Evolutionary conservation across 2,797 vertebrate species (phyloP).

Genomic region (Myripristis murdjan): DNA sequence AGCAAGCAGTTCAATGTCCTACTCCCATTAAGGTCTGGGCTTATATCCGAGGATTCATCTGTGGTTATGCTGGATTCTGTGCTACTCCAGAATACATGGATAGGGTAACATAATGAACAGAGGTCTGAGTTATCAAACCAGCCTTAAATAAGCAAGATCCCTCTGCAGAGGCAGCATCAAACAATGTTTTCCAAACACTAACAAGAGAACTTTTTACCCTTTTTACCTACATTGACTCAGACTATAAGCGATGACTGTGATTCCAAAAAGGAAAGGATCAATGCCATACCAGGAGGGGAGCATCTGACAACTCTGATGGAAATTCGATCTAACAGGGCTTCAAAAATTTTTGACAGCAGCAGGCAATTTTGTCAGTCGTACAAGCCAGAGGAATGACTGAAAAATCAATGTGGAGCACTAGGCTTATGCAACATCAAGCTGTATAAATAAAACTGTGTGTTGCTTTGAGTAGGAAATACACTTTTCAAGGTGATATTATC

Average conservation of each 20-base stretch:
- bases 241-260: background rate
- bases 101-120: background rate
- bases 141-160: background rate
- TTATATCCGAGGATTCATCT: slow-evolving; percentile 12
- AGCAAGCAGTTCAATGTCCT: too few relatives aligned
- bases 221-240: slow-evolving; percentile 13
- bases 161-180: slow-evolving; percentile 19
- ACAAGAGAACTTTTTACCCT: slow-evolving; percentile 19
- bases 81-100: background rate
- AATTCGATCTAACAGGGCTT: background rate
- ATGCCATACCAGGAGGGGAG: too few relatives aligned
- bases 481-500: too few relatives aligned
- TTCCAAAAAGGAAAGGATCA: background rate
- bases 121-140: background rate
- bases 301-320: background rate
- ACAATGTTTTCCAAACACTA: slow-evolving; percentile 9
- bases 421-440: too few relatives aligned
- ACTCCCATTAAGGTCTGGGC: too few relatives aligned
- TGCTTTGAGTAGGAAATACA: too few relatives aligned
- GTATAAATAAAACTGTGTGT: too few relatives aligned
- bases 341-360: background rate
- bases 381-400: background rate
- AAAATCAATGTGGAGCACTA: background rate
- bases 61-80: background rate
- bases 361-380: background rate